phyloP scores from a whole-genome alignment of 2,888 invertebrate genomes.

The Heliconius hortense region DNA sequence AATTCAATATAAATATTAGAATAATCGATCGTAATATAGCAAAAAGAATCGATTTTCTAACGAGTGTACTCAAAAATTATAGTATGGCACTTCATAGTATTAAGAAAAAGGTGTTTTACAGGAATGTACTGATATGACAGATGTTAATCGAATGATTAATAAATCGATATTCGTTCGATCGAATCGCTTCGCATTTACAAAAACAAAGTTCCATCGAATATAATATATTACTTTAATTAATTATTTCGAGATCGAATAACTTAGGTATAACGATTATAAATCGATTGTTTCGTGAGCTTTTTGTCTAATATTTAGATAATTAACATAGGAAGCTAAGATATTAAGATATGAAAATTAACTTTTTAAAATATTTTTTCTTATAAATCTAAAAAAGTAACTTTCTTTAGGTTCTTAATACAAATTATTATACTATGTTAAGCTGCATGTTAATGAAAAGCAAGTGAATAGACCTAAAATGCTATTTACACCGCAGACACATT shows the following conservation, averaged over 20 bases:
- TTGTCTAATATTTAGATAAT: conserved; percentile 4
- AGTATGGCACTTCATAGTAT: conserved; percentile 17
- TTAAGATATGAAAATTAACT: background rate
- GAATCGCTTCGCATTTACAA: conserved; percentile 10
- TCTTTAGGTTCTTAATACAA: background rate
- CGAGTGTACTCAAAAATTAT: conserved; percentile 13
- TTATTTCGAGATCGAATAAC: conserved; percentile 23
- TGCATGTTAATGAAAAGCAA: conserved; percentile 18
- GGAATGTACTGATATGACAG: conserved; percentile 17
- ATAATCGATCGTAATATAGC: background rate
- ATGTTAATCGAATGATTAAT: background rate
- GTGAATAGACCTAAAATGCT: conserved; percentile 7
- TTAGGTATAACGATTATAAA: conserved; percentile 21
- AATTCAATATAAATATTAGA: background rate
- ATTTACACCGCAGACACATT: background rate
- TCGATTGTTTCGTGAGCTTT: conserved; percentile 18
- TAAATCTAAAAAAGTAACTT: background rate
- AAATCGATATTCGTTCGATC: conserved; percentile 24
- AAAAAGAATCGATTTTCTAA: background rate
- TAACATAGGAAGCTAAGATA: background rate
- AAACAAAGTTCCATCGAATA: conserved; percentile 15
- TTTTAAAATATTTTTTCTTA: background rate
- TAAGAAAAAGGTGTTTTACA: background rate
- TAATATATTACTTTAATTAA: conserved; percentile 18
- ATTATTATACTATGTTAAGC: background rate